Base-by-base conservation (phyloP, 2,888 invertebrate genomes). In the Mylabris sibirica region DNA sequence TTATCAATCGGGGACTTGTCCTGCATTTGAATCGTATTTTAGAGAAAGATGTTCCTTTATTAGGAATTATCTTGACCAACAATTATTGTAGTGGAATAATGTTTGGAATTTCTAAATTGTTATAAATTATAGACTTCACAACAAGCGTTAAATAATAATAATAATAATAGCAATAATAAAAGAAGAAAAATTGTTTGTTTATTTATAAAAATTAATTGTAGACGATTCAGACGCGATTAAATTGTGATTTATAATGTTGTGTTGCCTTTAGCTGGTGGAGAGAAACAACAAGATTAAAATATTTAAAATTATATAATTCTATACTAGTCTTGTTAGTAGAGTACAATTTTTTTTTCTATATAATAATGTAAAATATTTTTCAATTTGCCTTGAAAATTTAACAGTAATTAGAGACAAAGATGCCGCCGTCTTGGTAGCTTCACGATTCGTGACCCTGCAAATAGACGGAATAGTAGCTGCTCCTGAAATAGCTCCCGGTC, bases 321-420 rank as follows among this genome's bases (percentile, higher is more conserved):
- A 20, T n/a, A 14, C n/a, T 2, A 11, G 2, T 20, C 4, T 41
- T 3, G 41, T 41, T 41, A 0, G 12, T 35, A 3, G 9, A 6
- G 35, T 35, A 11, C 35, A 44, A n/a, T 41, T 41, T 35, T 35
- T 35, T 11, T 9, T 11, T 11, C 1, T 35, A 3, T 35, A 35
- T 41, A 14, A 35, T 35, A 41, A 2, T 1, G 11, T 3, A 20
- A 11, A 9, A 20, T 20, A 20, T 49, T 49, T 49, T 49, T 20
- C 17, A 11, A 20, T 49, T 49, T 49, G 20, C 20, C 49, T 49
- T 49, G 49, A 73, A 78, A 76, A 77, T 78, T 77, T 76, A 75
- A 74, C 75, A 75, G 76, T 74, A 78, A 78, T 78, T 77, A 78
- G 75, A 72, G 71, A 71, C 72, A 77, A 77, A 78, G 77, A 76